Conservation (phyloP, 2,113 vertebrate genomes). For the Aramus guarauna region DNA sequence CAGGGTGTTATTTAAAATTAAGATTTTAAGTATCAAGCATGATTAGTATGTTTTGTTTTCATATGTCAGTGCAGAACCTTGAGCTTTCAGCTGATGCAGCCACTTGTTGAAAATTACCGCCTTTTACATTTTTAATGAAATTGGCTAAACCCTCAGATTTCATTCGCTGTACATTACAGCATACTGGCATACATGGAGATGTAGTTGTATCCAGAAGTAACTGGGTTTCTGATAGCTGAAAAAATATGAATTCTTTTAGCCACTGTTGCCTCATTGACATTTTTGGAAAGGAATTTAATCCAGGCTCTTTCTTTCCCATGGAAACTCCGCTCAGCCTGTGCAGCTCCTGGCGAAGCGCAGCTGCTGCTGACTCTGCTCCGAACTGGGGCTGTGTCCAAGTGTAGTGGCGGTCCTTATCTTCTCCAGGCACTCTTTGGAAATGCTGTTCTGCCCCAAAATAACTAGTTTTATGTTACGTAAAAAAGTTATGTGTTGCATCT, state of each 20-base stretch:
- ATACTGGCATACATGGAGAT: background rate
- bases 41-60: background rate
- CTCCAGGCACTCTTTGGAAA: background rate
- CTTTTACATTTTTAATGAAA: background rate
- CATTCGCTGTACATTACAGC: background rate
- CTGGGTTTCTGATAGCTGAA: background rate
- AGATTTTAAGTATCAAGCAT: background rate
- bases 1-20: background rate
- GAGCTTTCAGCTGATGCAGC: background rate
- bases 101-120: background rate
- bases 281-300: background rate
- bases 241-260: background rate
- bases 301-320: rapidly evolving
- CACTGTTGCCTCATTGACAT: background rate
- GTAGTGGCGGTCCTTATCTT: background rate
- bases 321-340: background rate
- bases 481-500: background rate
- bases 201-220: background rate
- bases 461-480: background rate
- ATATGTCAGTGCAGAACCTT: background rate
- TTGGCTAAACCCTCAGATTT: background rate
- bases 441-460: background rate
- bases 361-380: background rate
- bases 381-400: background rate
- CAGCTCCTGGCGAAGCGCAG: background rate